phyloP scores from a whole-genome alignment of 92 coral and sea anemone species.

The Actinostola sp. region DNA sequence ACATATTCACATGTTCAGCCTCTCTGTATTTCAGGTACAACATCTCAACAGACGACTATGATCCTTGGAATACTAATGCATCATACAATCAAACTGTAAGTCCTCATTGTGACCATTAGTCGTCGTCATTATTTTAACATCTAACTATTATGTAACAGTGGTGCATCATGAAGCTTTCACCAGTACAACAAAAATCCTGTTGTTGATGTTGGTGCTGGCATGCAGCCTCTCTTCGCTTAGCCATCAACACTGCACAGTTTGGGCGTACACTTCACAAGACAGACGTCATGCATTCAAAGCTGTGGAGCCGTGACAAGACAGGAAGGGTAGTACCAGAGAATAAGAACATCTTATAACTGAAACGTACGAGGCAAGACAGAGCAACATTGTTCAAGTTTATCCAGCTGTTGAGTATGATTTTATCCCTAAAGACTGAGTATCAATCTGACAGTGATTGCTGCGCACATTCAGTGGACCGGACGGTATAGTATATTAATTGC shows the following conservation, averaged over 20 bases:
- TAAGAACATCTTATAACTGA: slow-evolving; percentile 70
- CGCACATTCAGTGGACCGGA: slow-evolving; percentile 98
- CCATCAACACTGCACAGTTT: slow-evolving; percentile 96
- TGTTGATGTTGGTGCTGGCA: slow-evolving; percentile 76
- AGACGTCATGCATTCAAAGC: slow-evolving; percentile 80
- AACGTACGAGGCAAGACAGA: slow-evolving; percentile 97
- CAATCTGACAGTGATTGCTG: slow-evolving; percentile 39
- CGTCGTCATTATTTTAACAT: neutral
- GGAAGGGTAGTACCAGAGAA: slow-evolving; percentile 44
- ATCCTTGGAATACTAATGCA: slow-evolving; percentile 84
- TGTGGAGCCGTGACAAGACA: slow-evolving; percentile 54
- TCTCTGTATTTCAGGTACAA: slow-evolving; percentile 89
- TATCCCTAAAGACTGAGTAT: slow-evolving; percentile 72
- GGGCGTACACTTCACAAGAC: slow-evolving; percentile 98
- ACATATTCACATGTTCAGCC: neutral
- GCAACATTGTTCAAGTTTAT: slow-evolving; percentile 89
- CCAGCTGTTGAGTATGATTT: slow-evolving; percentile 99
- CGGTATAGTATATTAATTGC: slow-evolving; percentile 42
- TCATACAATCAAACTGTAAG: slow-evolving; percentile 82
- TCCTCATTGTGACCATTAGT: neutral
- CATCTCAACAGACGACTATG: slow-evolving; percentile 94
- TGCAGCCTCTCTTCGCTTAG: slow-evolving; percentile 81
- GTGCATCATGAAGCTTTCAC: slow-evolving; percentile 55
- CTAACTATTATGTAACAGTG: slow-evolving; percentile 24
- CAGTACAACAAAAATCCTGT: slow-evolving; percentile 90